These are phyloP conservation scores for Neria commutata DNA, from an alignment of 2,888 invertebrate species.

Conservation along the genomic window DNA sequence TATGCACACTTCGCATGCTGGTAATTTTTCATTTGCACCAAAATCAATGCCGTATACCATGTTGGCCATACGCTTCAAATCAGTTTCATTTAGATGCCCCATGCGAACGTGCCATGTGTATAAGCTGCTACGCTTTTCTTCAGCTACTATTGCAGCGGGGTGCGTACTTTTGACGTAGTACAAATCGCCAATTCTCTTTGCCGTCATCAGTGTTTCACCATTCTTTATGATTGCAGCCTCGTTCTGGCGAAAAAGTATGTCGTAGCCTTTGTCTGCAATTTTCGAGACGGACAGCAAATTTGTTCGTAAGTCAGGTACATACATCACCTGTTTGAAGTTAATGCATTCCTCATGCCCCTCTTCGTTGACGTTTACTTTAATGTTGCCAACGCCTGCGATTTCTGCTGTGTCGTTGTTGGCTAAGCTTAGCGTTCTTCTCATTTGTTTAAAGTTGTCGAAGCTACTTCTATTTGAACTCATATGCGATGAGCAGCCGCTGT, in stretches of 20 bases:
- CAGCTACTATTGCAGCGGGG: background rate
- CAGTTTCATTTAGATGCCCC: background rate
- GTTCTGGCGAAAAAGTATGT: background rate
- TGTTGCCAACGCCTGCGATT: background rate
- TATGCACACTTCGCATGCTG: background rate
- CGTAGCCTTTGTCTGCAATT: background rate
- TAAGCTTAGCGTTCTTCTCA: background rate
- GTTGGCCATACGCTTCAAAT: background rate
- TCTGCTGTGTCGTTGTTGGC: background rate
- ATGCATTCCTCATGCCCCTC: background rate
- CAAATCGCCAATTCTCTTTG: background rate
- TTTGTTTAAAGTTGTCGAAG: background rate
- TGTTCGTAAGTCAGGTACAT: background rate
- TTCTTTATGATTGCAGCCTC: background rate
- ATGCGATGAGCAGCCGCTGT: constrained; percentile 10
- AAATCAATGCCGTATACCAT: background rate
- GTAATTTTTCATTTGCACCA: background rate
- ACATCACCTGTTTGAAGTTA: background rate
- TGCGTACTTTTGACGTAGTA: background rate
- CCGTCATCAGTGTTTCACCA: too few species aligned
- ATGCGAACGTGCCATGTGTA: background rate
- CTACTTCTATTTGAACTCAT: constrained; percentile 7
- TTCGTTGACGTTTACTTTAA: background rate
- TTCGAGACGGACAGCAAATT: background rate
- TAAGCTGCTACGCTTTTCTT: background rate